phyloP scores from a whole-genome alignment of 2,113 vertebrate species.

The Telmatochromis sp. region DNA sequence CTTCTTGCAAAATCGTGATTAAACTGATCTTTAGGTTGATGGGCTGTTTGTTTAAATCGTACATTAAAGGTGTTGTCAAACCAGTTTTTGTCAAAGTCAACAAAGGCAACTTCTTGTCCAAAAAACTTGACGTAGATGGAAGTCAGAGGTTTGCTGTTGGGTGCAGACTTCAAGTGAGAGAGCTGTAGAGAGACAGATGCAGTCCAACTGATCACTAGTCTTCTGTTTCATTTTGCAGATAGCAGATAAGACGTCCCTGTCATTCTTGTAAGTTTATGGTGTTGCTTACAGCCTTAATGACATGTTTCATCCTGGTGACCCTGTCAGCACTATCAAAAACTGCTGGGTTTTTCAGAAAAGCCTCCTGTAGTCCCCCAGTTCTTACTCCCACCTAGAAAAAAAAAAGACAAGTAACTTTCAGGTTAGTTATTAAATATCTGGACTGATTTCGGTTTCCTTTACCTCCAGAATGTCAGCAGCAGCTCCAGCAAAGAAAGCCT shows the following conservation, averaged over 20 bases:
- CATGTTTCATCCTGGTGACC: slow-evolving; percentile 74
- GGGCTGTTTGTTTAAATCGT: neutral
- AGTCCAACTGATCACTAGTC: neutral
- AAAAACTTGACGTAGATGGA: slow-evolving; percentile 72
- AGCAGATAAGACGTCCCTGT: neutral
- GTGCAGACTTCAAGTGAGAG: slow-evolving; percentile 66
- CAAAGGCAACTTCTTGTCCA: slow-evolving; percentile 77
- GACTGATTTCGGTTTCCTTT: neutral
- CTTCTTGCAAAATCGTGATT: neutral
- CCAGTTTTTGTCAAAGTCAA: slow-evolving; percentile 65
- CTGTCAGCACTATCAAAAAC: slow-evolving; percentile 57
- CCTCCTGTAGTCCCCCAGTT: slow-evolving; percentile 76
- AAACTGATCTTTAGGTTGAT: neutral
- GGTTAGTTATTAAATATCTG: neutral
- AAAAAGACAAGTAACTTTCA: neutral
- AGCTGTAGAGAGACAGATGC: slow-evolving; percentile 55
- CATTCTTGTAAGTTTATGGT: neutral
- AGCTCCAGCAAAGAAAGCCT: slow-evolving; percentile 68
- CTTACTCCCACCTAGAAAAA: slow-evolving; percentile 68
- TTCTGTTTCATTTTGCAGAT: neutral
- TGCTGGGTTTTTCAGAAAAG: slow-evolving; percentile 63
- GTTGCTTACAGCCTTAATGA: slow-evolving; percentile 72
- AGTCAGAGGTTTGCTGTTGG: slow-evolving; percentile 54
- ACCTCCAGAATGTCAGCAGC: slow-evolving; percentile 80
- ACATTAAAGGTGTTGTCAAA: slow-evolving; percentile 68